Evolutionary conservation across 2,888 invertebrate species (phyloP).

Genomic region (Orchesella flavescens): DNA sequence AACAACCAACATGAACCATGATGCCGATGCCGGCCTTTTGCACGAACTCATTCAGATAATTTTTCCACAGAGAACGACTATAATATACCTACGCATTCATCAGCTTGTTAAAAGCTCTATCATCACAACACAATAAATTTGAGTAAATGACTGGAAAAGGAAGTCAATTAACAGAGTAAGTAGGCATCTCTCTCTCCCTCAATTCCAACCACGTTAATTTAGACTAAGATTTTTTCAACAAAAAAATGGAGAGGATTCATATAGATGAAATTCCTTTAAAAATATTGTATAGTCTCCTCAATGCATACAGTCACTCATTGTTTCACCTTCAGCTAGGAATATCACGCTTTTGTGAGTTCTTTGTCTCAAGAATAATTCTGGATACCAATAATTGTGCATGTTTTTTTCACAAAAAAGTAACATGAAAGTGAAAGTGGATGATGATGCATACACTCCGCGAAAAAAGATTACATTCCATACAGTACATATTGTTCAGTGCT

Average conservation of each 20-base stretch:
- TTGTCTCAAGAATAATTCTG: no score
- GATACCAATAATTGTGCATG: no score
- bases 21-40: neutral
- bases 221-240: conserved; percentile 17
- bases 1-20: neutral
- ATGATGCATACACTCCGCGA: no score
- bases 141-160: conserved; percentile 61
- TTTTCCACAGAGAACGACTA: no score
- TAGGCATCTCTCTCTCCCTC: conserved; percentile 18
- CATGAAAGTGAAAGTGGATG: no score
- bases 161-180: conserved; percentile 61
- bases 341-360: no score
- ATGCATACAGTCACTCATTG: no score
- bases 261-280: neutral
- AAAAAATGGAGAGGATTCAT: neutral
- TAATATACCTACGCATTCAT: neutral
- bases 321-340: no score
- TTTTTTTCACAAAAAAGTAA: no score
- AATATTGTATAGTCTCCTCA: conserved; percentile 28
- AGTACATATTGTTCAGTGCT: no score
- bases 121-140: neutral
- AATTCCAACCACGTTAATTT: conserved; percentile 40
- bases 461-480: no score
- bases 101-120: conserved; percentile 34
- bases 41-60: neutral